Base-by-base conservation (phyloP, 2,888 invertebrate genomes). In the Plemyria rubiginata region DNA sequence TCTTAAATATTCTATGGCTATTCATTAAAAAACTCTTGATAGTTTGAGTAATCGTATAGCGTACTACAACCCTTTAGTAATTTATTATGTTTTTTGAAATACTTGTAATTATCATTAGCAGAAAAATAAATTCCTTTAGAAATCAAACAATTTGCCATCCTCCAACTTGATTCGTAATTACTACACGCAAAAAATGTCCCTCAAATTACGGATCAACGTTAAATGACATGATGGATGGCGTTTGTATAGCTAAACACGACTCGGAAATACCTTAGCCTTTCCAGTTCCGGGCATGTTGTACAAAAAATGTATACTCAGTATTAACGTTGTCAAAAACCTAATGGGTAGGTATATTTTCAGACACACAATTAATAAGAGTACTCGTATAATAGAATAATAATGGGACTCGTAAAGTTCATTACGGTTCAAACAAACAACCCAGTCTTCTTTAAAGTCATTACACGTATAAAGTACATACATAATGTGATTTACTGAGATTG, bases 401-500 rank as follows among this genome's bases (percentile, higher is more conserved):
- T 45, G 45, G 16, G 16, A 16, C 9, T 49, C 22, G 4, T 11
- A 32, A 45, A 49, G 48, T 52, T 32, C 22, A 56, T 9, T 22
- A 16, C 32, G 36, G 36, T 45, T 32, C 22, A 49, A 45, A 32
- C 32, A 51, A 54, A 32, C 46, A 12, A 40, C n/a, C 22, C 16
- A 50, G 51, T 38, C n/a, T n/a, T 54, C 13, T 53, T 38, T 12
- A 54, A 57, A 57, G 53, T 49, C 48, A 11, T 43, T 57, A 50
- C 36, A 38, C 58, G 32, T n/a, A 13, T n/a, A 28, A 38, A 15
- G 29, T 52, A 22, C 52, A n/a, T n/a, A n/a, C n/a, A n/a, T n/a
- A n/a, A n/a, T 7, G 40, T 52, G 60, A 49, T 55, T 60, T 55
- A 64, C 56, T 45, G 56, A 59, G 65, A 65, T 65, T 63, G 65